Evolutionary conservation across 2,797 vertebrate species (phyloP), one percentile per base, ranked within the genome.

Genomic region (Philypnodon macrostomus): DNA sequence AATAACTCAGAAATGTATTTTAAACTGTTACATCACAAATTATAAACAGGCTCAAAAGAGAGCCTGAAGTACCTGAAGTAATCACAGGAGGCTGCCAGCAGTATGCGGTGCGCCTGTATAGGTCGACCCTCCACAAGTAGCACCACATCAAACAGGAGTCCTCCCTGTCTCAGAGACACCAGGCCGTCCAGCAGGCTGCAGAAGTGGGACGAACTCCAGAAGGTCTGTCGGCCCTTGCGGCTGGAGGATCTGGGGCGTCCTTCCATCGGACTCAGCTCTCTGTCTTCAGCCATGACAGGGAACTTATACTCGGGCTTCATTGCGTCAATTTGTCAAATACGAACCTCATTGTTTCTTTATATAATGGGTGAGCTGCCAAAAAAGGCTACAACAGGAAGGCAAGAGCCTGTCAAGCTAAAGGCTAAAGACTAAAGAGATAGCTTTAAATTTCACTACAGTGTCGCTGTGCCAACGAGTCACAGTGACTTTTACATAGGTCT

Each of bases 81-180:
- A 72, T 97, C 93, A 5, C 97, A 97, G 1, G 94, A 95, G 0
- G 97, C 96, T 2, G 97, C 96, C 44, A 98, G 87, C 0, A 99
- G 92, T 47, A 98, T 92, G 0, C 97, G 94, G 72, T 99, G 96
- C 32, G 96, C 95, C 59, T 90, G 88, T 0, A 98, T 90, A 17
- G 92, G 86, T 49, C 85, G 92, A 48, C 89, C 94, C 45, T 98
- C 96, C 36, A 98, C 93, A 41, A 93, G 71, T 26, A 99, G 90
- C 26, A 93, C 91, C 3, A 98, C 95, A 0, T 99, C 97, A 2
- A 95, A 97, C 70, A 98, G 90, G 70, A 92, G 86, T 14, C 90
- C 91, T 0, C 87, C 81, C 56, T 95, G 88, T 2, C 95, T 83
- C 5, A 98, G 91, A 1, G 89, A 85, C 36, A 93, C 75, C 34